phyloP scores from a whole-genome alignment of 2,797 vertebrate species.

The Nyctibius grandis region DNA sequence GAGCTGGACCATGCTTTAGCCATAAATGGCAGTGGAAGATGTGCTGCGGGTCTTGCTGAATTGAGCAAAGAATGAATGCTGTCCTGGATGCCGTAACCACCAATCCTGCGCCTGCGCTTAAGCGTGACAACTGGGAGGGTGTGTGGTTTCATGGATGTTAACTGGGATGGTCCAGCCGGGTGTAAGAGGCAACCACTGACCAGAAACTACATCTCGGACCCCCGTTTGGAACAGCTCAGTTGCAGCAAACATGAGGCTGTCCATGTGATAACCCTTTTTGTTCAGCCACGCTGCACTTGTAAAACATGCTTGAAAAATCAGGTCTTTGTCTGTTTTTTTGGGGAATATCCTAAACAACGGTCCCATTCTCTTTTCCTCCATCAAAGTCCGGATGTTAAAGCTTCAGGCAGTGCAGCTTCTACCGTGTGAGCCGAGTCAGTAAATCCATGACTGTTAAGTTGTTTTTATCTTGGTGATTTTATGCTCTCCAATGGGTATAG shows the following conservation, averaged over 20 bases:
- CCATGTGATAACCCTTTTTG: conserved; percentile 26
- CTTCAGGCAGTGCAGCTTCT: background rate
- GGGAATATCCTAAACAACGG: background rate
- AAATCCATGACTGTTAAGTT: background rate
- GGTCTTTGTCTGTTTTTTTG: background rate
- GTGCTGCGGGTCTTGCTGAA: background rate
- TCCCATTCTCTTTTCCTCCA: background rate
- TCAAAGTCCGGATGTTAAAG: background rate
- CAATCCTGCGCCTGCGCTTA: background rate
- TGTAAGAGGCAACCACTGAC: background rate
- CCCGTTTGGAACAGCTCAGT: background rate
- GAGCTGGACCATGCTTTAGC: background rate
- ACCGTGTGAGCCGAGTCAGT: background rate
- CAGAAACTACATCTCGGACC: background rate
- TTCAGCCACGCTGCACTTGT: conserved; percentile 5
- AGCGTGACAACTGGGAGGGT: background rate
- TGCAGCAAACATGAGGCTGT: conserved; percentile 9
- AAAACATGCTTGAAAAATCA: conserved; percentile 37
- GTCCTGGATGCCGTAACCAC: background rate
- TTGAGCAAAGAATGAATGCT: fast-evolving
- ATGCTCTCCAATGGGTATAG: background rate
- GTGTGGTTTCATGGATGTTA: background rate
- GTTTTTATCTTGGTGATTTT: background rate
- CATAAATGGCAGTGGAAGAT: background rate
- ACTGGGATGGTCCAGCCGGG: background rate